Evolutionary conservation across 2,113 vertebrate species (phyloP).

Genomic region (Urocitellus parryii): DNA sequence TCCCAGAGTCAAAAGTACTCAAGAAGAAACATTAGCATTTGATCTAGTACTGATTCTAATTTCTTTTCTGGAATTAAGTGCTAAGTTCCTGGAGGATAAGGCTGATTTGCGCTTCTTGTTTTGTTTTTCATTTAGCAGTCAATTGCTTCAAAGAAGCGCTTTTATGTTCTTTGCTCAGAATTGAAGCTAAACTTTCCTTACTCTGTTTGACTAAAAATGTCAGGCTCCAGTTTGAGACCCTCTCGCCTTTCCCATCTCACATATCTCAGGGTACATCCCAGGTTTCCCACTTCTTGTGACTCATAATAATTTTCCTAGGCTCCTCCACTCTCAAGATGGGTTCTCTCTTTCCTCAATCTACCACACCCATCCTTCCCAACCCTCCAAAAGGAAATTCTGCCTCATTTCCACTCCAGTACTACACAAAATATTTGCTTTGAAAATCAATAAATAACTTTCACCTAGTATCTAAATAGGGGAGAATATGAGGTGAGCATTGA

Average conservation of each 20-base stretch:
- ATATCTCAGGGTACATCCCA: neutral
- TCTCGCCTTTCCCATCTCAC: neutral
- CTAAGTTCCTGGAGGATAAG: neutral
- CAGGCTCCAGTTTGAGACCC: neutral
- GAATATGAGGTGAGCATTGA: neutral
- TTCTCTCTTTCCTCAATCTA: neutral
- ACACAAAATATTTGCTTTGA: neutral
- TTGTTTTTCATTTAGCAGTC: neutral
- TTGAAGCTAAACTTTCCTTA: neutral
- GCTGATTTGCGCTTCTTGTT: slow-evolving; percentile 2
- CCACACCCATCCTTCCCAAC: neutral
- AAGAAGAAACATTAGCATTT: neutral
- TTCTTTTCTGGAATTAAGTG: slow-evolving; percentile 39
- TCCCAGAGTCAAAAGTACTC: neutral
- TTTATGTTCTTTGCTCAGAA: slow-evolving; percentile 33
- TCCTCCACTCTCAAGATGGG: neutral
- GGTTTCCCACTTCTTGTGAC: neutral
- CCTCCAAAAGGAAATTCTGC: neutral
- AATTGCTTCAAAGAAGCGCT: slow-evolving; percentile 6
- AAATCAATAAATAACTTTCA: neutral
- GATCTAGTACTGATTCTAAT: neutral
- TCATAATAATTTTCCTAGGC: neutral
- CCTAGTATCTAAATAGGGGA: neutral
- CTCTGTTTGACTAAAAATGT: neutral
- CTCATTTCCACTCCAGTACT: neutral